A percentile compares a stretch with the other conserved stretches of the same genome.
Evolutionary conservation across 2,888 invertebrate species (phyloP).

Genomic region (Portevinia maculata): DNA sequence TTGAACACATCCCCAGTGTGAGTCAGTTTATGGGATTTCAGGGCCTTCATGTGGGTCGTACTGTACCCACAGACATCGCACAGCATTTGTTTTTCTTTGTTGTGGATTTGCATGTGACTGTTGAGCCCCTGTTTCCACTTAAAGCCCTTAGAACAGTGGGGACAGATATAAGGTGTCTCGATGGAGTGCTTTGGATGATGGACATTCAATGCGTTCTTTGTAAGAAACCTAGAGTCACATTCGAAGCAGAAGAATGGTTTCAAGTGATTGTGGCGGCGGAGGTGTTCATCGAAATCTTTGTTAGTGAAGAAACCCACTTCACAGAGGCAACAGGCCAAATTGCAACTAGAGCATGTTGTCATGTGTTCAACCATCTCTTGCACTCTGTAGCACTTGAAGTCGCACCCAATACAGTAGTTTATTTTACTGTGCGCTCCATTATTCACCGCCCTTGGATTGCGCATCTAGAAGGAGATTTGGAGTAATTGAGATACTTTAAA

Average conservation of each 20-base stretch:
- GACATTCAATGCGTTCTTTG: slow-evolving; percentile 83
- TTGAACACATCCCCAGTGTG: slow-evolving; percentile 84
- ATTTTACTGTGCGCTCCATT: slow-evolving; percentile 79
- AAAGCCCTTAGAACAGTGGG: slow-evolving; percentile 84
- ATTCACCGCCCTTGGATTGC: slow-evolving; percentile 68
- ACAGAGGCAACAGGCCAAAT: slow-evolving; percentile 80
- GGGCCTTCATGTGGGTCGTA: slow-evolving; percentile 84
- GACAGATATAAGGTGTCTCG: slow-evolving; percentile 84
- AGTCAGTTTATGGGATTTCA: slow-evolving; percentile 84
- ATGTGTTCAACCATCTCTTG: slow-evolving; percentile 81
- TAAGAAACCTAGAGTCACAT: slow-evolving; percentile 84
- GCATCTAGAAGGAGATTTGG: slow-evolving; percentile 28
- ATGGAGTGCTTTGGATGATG: slow-evolving; percentile 85
- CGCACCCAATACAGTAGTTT: slow-evolving; percentile 82
- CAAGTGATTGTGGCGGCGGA: slow-evolving; percentile 82
- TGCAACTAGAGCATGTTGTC: slow-evolving; percentile 79
- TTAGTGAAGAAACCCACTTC: slow-evolving; percentile 80
- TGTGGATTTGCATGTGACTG: slow-evolving; percentile 84
- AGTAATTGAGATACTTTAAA: background rate
- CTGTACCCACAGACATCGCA: slow-evolving; percentile 85
- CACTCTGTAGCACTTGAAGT: slow-evolving; percentile 82
- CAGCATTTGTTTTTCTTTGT: slow-evolving; percentile 83
- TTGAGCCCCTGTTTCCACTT: slow-evolving; percentile 85
- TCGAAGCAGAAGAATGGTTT: slow-evolving; percentile 84
- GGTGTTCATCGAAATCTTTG: slow-evolving; percentile 81